Evolutionary conservation across 2,113 vertebrate species (phyloP).

Genomic region (Oryzias javanicus): DNA sequence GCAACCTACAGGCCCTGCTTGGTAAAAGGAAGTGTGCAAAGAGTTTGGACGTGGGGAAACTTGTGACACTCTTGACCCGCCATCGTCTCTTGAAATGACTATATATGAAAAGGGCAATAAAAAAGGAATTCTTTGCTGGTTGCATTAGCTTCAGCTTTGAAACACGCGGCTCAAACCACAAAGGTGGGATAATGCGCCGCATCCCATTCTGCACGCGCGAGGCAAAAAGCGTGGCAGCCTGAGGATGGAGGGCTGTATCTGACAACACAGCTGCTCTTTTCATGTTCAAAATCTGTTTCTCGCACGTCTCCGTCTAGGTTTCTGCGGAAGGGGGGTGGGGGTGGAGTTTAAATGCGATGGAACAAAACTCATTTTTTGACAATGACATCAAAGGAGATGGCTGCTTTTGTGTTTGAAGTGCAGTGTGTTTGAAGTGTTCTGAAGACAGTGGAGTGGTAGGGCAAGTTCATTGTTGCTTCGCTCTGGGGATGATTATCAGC

Average conservation of each 20-base stretch:
- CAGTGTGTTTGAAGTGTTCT: conserved; percentile 76
- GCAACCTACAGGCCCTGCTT: conserved; percentile 47
- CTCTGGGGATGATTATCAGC: conserved; percentile 76
- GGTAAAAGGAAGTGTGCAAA: conserved; percentile 52
- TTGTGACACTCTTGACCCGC: background rate
- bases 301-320: conserved; percentile 66
- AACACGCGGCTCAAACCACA: conserved; percentile 1
- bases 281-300: conserved; percentile 75
- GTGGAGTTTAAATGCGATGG: conserved; percentile 74
- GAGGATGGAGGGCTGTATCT: conserved; percentile 59
- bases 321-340: conserved; percentile 46
- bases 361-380: conserved; percentile 79
- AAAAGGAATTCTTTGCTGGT: background rate
- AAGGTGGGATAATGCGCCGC: conserved; percentile 35
- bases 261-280: conserved; percentile 75
- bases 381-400: conserved; percentile 79
- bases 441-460: conserved; percentile 74
- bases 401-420: conserved; percentile 79
- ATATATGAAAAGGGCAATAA: conserved; percentile 10
- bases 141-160: too few relatives aligned
- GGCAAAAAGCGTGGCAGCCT: conserved; percentile 48
- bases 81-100: background rate
- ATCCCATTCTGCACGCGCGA: conserved; percentile 41
- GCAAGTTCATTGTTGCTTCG: conserved; percentile 75
- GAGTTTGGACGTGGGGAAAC: background rate